These are phyloP conservation scores for Meloe dianella DNA, from an alignment of 2,888 invertebrate species.

Conservation along the genomic window DNA sequence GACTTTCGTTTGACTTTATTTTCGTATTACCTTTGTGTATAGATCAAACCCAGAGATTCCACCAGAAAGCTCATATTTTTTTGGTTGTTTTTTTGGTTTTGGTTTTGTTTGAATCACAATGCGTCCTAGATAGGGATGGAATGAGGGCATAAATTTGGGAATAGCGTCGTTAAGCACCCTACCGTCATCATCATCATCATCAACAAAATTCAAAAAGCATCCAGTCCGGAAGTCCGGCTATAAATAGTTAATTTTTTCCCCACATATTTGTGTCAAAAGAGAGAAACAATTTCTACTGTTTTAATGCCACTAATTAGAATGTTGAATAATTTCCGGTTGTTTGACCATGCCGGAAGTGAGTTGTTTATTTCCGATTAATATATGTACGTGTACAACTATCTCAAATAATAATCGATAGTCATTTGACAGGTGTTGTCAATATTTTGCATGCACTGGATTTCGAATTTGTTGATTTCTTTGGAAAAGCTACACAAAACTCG, in stretches of 20 bases:
- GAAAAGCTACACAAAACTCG: background rate
- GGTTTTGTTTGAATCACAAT: background rate
- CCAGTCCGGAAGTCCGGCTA: background rate
- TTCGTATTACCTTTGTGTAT: background rate
- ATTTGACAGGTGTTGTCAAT: too few species aligned
- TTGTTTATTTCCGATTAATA: too few species aligned
- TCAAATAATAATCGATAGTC: too few species aligned
- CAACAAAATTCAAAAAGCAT: background rate
- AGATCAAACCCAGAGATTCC: background rate
- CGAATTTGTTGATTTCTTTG: background rate
- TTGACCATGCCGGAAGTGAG: too few species aligned
- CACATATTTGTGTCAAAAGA: background rate
- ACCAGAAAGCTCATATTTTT: too few species aligned
- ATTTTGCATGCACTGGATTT: too few species aligned
- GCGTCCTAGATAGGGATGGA: background rate
- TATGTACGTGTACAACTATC: too few species aligned
- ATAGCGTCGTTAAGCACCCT: conserved; percentile 30
- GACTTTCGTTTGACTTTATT: background rate
- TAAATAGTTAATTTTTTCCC: background rate
- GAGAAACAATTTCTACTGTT: background rate
- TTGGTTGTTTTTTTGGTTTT: background rate
- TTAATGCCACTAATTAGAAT: background rate
- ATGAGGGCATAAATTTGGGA: background rate
- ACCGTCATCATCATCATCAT: background rate
- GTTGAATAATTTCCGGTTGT: too few species aligned